Base-by-base conservation (phyloP, 2,888 invertebrate species). In the Pachliopta kotzebuea region DNA sequence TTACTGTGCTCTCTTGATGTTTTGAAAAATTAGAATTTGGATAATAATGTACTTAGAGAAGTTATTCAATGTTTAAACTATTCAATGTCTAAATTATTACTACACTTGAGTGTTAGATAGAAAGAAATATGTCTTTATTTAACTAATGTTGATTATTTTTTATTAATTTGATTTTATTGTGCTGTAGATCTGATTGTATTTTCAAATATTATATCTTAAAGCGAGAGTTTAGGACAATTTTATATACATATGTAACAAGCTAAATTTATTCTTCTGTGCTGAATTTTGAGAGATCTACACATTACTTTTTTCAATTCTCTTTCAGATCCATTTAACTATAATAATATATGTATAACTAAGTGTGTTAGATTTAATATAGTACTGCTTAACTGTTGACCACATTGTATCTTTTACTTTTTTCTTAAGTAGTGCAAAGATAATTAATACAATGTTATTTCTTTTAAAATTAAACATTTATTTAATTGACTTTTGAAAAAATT, bases 111-210 rank as follows among this genome's bases (percentile, higher is more conserved):
- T 50, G 55, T 58, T 63, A 63, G 49, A 54, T 59, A 50, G 52
- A 59, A 29, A 42, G 55, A 55, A 62, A 56, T 50, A 11, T 56
- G 50, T 64, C 56, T 63, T 21, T 29, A 56, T 45, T 24, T 54
- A 45, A 31, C 60, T 52, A 37, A 8, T 53, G 6, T 63, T 63
- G 63, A 67, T 72, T 76, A 74, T 76, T 70, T 75, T 68, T 73
- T 70, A 70, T 71, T 76, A 69, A 74, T 79, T 76, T 77, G 81
- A 77, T 76, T 76, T 77, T 78, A 77, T 76, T 76, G 49, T 55
- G 74, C 71, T 81, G 70, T 78, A 88, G 90, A 90, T 90, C 90
- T 90, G 90, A 89, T 81, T 80, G 83, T 81, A 81, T 77, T 79
- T 86, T 83, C 76, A 80, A 84, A 83, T 79, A 78, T 79, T 65